Base-by-base conservation (phyloP, 2,888 invertebrate genomes). In the Dynastes maya region DNA sequence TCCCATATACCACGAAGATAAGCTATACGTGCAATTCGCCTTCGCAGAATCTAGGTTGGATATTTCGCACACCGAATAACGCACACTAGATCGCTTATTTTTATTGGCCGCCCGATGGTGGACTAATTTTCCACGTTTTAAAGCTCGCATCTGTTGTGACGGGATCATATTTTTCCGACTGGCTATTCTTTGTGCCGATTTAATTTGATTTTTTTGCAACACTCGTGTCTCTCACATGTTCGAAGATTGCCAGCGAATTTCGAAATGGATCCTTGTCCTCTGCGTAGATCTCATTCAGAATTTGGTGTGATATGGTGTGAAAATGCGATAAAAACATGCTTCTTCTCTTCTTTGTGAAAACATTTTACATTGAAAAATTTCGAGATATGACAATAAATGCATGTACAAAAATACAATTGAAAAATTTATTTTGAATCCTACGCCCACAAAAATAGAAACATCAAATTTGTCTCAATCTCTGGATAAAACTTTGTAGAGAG, bases 1-100 rank as follows among this genome's bases (percentile, higher is more conserved):
- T 58, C 22, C 55, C 55, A 27, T 58, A 27, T 58, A 58, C 22
- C 55, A 6, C 55, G 9, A 58, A 22, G 55, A 58, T 58, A 58
- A 58, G 55, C 55, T 58, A 27, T 16, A 37, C 32, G 32, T 37
- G 32, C 32, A 37, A 37, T 16, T 58, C 45, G 55, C 55, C 55
- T 58, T 58, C 16, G 55, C 27, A 27, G 55, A 72, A 72, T 58
- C 58, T 72, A 72, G 72, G 72, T 72, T 72, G 72, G 58, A 72
- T 72, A 72, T 58, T 72, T 72, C 70, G 70, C 64, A 37, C 64
- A 11, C 45, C 11, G 11, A 40, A 40, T 40, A 9, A 40, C 9
- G 55, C 55, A 16, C 55, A 8, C 29, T 13, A 16, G 45, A 67
- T 67, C 67, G 67, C 67, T 67, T 67, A 67, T 67, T 67, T 67